phyloP scores from a whole-genome alignment of 2,888 invertebrate species.

The Eupithecia subumbrata region DNA sequence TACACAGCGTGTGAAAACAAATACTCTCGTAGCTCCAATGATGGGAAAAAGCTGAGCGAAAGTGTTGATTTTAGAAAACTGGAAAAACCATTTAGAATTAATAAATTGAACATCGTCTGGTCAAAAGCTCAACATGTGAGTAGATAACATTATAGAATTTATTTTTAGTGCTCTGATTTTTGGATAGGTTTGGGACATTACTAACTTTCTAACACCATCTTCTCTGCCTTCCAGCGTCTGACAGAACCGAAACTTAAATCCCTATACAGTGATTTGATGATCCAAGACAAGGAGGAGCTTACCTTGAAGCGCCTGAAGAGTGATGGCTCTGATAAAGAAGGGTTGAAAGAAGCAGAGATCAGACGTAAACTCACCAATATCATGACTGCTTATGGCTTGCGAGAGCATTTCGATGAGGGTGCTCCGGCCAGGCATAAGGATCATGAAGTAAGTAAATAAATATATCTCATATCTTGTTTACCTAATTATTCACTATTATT shows the following conservation, averaged over 20 bases:
- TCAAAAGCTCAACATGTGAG: conserved; percentile 93
- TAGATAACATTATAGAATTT: background rate
- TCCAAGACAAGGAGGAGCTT: conserved; percentile 96
- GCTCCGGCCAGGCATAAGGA: conserved; percentile 85
- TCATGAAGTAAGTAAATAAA: conserved; percentile 68
- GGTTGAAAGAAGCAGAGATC: conserved; percentile 91
- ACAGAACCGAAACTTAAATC: conserved; percentile 93
- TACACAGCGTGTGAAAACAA: conserved; percentile 81
- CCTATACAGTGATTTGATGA: conserved; percentile 93
- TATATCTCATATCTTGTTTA: background rate
- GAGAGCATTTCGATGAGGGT: conserved; percentile 91
- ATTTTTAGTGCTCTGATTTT: background rate
- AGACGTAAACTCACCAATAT: conserved; percentile 91
- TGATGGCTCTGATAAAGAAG: conserved; percentile 94
- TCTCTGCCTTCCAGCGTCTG: conserved; percentile 84
- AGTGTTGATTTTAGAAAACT: conserved; percentile 87
- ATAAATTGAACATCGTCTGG: conserved; percentile 95
- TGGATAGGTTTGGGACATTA: background rate
- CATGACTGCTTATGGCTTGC: conserved; percentile 91
- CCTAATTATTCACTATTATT: too few relatives aligned
- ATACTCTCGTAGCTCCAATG: conserved; percentile 85
- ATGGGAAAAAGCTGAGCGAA: conserved; percentile 62
- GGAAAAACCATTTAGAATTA: conserved; percentile 94
- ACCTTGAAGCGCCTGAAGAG: conserved; percentile 91
- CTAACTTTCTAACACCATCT: background rate